Conservation (phyloP, 2,113 vertebrate species). For the Tringa solitaria region DNA sequence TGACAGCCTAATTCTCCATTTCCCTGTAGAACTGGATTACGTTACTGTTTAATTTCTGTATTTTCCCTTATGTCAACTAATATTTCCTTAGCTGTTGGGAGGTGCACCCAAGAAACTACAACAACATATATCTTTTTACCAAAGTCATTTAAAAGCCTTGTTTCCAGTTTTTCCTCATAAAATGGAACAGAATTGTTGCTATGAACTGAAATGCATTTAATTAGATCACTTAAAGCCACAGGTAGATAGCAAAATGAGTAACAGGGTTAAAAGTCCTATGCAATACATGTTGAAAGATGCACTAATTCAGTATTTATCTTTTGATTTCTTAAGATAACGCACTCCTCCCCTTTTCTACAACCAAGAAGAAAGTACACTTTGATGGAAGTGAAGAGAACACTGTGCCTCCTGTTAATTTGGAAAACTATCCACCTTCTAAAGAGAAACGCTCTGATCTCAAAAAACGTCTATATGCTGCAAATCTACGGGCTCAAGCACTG, state of each 20-base stretch:
- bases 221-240: not conserved
- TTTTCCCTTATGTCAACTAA: not conserved
- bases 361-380: conserved; percentile 88
- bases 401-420: not conserved
- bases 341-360: conserved; percentile 62
- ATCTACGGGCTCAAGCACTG: conserved; percentile 78
- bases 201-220: not conserved
- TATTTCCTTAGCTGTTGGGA: not conserved
- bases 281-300: not conserved
- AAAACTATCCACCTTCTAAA: conserved; percentile 28
- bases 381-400: conserved; percentile 83
- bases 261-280: not conserved
- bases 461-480: conserved; percentile 80
- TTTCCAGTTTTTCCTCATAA: not conserved
- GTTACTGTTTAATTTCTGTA: not conserved
- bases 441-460: conserved; percentile 72
- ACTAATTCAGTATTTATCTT: conserved; percentile 6
- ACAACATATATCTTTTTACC: not conserved
- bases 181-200: not conserved
- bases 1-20: not conserved
- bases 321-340: conserved; percentile 69
- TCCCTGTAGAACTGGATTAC: not conserved
- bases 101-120: not conserved
- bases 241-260: not conserved
- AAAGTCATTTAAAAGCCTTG: not conserved